Percentiles rank a stretch among this genome's conserved stretches.
Conservation (phyloP, 2,113 vertebrate genomes). For the Malurus cyaneus region DNA sequence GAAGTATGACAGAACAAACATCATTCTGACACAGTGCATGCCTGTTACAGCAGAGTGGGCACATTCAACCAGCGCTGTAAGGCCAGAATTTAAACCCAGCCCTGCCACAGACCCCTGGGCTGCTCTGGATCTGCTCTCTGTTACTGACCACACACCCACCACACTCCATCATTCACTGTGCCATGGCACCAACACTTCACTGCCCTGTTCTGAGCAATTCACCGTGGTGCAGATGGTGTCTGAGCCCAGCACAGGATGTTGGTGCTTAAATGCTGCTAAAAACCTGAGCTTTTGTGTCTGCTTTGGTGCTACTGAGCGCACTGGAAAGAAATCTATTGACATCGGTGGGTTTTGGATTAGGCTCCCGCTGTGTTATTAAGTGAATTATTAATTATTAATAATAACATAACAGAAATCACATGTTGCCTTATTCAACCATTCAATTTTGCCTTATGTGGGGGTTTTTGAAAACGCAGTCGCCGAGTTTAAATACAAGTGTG, state of each 20-base stretch:
- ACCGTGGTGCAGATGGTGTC: neutral
- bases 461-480: conserved; percentile 14
- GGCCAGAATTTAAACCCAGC: neutral
- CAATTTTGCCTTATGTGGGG: conserved; percentile 44
- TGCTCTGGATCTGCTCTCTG: accelerated
- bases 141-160: accelerated
- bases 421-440: conserved; percentile 56
- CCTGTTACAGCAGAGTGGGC: neutral
- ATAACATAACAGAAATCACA: conserved; percentile 62
- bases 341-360: conserved; percentile 43
- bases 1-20: neutral
- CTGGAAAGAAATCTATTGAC: conserved; percentile 41
- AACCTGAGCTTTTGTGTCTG: neutral
- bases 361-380: conserved; percentile 58
- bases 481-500: conserved; percentile 48
- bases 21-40: neutral
- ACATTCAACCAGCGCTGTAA: neutral
- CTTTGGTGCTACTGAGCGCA: neutral
- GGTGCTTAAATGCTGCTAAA: neutral
- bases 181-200: accelerated
- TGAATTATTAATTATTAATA: conserved; percentile 69
- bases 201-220: neutral
- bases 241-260: neutral
- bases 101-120: accelerated
- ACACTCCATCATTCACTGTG: accelerated